These are phyloP conservation scores for Temnothorax rugatulus DNA, from an alignment of 2,888 invertebrate species.

Conservation along the genomic window DNA sequence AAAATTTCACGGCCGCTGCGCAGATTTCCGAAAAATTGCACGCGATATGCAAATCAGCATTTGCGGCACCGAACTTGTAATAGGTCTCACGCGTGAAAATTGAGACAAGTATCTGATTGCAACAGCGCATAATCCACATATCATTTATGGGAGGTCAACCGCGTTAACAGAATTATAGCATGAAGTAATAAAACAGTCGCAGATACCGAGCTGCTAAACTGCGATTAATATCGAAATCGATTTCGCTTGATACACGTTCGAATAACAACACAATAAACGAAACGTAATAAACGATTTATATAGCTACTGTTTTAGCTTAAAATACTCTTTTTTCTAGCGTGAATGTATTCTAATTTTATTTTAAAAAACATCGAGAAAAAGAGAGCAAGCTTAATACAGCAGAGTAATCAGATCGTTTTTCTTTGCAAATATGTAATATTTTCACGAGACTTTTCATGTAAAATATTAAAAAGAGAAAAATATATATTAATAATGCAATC, in stretches of 20 bases:
- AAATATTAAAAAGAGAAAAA: not conserved
- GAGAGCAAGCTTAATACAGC: not conserved
- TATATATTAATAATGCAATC: not conserved
- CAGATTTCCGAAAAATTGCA: not conserved
- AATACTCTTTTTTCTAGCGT: not conserved
- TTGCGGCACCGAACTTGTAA: conserved; percentile 10
- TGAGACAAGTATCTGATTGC: conserved; percentile 24
- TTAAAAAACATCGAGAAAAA: not conserved
- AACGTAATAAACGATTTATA: not conserved
- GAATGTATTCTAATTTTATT: not conserved
- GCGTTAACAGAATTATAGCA: conserved; percentile 16
- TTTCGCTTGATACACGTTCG: not conserved
- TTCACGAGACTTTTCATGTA: not conserved
- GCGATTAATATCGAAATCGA: not conserved
- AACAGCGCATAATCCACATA: not conserved
- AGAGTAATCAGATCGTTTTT: not conserved
- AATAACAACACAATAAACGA: not conserved
- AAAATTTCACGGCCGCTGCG: not conserved
- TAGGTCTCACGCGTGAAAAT: not conserved
- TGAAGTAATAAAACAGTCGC: conserved; percentile 21
- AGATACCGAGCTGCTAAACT: not conserved
- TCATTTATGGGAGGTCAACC: conserved; percentile 18
- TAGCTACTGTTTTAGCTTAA: not conserved
- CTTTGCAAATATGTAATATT: not conserved
- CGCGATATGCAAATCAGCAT: not conserved